These are phyloP conservation scores for Nematolebias whitei DNA, from an alignment of 2,113 vertebrate species.

Conservation along the genomic window DNA sequence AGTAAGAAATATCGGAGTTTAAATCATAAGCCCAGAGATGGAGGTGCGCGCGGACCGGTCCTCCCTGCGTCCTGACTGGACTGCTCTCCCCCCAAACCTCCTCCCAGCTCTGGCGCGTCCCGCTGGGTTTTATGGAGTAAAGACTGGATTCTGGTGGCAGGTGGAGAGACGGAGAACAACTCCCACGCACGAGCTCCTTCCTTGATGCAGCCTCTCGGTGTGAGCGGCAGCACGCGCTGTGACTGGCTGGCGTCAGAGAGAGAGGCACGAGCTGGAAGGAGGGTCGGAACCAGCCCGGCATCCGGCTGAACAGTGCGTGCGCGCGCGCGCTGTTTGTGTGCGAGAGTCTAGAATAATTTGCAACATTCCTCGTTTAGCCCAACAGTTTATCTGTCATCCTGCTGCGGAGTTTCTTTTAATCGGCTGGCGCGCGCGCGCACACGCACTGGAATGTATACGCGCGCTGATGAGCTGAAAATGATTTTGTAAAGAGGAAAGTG, in stretches of 20 bases:
- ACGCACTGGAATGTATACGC: too few species aligned
- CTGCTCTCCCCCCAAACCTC: slow-evolving; percentile 23
- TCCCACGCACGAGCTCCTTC: slow-evolving; percentile 69
- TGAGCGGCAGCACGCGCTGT: slow-evolving; percentile 27
- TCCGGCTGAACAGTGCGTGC: slow-evolving; percentile 41
- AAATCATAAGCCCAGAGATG: too few species aligned
- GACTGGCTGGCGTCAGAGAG: slow-evolving; percentile 62
- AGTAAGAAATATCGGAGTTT: not conserved
- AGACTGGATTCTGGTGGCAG: slow-evolving; percentile 51
- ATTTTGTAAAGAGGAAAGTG: not conserved
- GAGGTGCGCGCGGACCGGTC: slow-evolving; percentile 11
- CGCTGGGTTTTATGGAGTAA: not conserved
- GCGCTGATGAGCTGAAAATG: not conserved
- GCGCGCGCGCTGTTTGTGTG: slow-evolving; percentile 15
- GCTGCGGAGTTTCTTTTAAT: not conserved
- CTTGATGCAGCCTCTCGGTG: slow-evolving; percentile 48
- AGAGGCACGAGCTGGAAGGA: slow-evolving; percentile 53
- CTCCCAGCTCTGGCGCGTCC: not conserved
- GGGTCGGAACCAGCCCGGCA: slow-evolving; percentile 57
- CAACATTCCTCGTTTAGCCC: slow-evolving; percentile 19
- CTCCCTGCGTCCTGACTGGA: slow-evolving; percentile 37
- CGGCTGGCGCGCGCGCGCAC: not conserved
- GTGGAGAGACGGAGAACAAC: slow-evolving; percentile 52
- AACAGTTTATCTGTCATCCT: not conserved
- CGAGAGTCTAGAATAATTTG: slow-evolving; percentile 11